A percentile compares a stretch with the other conserved stretches of the same genome.
Evolutionary conservation across 2,113 vertebrate species (phyloP).

Genomic region (Cochlearius cochlearius): DNA sequence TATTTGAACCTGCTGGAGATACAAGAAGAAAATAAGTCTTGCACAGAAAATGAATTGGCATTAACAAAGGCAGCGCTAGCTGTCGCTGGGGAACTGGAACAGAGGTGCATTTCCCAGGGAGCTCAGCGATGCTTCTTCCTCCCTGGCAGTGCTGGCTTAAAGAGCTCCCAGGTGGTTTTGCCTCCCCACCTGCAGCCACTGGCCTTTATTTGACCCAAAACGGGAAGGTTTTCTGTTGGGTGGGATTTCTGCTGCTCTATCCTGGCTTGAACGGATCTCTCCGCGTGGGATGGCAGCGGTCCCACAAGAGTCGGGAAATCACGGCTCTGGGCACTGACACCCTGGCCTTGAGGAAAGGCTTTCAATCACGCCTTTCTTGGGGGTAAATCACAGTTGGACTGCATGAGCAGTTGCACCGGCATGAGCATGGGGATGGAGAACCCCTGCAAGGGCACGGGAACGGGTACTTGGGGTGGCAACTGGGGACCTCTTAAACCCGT

Average conservation of each 20-base stretch:
- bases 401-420: not conserved
- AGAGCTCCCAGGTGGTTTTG: not conserved
- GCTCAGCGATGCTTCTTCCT: not conserved
- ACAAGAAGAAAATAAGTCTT: not conserved
- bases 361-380: not conserved
- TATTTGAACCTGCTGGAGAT: not conserved
- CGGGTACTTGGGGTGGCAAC: fast-evolving
- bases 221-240: not conserved
- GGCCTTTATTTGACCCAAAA: not conserved
- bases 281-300: fast-evolving
- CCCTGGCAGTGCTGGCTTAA: not conserved
- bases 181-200: not conserved
- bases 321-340: not conserved
- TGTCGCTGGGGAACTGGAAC: not conserved
- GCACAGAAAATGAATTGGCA: not conserved
- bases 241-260: not conserved
- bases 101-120: not conserved
- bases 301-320: not conserved
- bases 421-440: not conserved
- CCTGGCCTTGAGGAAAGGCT: not conserved
- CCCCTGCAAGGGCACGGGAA: fast-evolving
- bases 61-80: not conserved
- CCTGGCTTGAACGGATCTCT: fast-evolving
- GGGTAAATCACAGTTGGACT: not conserved
- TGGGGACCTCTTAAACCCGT: not conserved